These are phyloP conservation scores for Nebria brevicollis DNA, from an alignment of 2,888 invertebrate genomes.

Conservation along the genomic window DNA sequence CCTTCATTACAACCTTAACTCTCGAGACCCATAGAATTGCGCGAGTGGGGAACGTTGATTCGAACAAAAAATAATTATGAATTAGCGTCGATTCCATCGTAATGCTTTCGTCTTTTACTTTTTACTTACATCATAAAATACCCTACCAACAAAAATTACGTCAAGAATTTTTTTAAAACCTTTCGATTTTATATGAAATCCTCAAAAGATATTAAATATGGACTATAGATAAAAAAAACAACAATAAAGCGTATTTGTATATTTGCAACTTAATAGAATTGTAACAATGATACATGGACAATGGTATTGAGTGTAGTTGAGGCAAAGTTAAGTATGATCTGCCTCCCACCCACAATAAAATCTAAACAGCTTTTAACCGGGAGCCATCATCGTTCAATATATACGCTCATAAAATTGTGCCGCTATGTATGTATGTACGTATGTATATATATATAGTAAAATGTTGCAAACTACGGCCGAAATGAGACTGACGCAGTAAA, in stretches of 20 bases:
- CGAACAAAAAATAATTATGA: not conserved
- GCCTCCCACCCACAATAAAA: not conserved
- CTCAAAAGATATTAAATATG: too few species aligned
- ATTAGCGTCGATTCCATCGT: too few species aligned
- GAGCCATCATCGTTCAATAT: not conserved
- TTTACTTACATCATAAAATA: too few species aligned
- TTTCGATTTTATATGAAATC: too few species aligned
- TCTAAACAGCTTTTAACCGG: not conserved
- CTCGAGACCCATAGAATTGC: not conserved
- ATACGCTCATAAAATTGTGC: not conserved
- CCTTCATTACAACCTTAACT: conserved; percentile 20
- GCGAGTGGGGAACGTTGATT: not conserved
- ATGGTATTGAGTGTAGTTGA: not conserved
- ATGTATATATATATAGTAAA: not conserved
- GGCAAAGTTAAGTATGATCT: not conserved
- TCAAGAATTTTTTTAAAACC: too few species aligned
- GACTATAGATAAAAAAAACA: too few species aligned
- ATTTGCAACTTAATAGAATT: not conserved
- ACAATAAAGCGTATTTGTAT: too few species aligned
- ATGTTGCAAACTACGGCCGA: not conserved
- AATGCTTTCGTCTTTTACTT: too few species aligned
- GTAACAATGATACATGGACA: not conserved
- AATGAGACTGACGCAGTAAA: not conserved
- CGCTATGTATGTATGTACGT: not conserved
- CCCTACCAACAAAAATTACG: too few species aligned